Conservation (phyloP, 2,797 vertebrate genomes). For the Selene dorsalis region DNA sequence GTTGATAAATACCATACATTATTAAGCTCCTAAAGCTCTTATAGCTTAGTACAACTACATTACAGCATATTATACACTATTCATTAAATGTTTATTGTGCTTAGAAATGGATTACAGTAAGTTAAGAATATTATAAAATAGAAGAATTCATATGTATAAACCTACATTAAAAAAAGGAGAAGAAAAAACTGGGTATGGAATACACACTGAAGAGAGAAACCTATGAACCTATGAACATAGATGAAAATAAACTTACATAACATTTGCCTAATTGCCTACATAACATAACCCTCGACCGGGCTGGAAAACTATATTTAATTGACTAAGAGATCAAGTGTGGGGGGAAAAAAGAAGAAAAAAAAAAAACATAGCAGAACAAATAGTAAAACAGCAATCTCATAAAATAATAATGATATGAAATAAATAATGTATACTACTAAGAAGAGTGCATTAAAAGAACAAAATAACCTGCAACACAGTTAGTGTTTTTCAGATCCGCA, state of each 20-base stretch:
- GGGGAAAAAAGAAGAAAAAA: neutral
- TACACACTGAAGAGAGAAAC: neutral
- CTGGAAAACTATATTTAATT: neutral
- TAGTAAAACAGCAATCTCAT: neutral
- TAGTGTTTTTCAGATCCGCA: neutral
- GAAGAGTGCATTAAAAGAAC: neutral
- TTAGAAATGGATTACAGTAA: neutral
- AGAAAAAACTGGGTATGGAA: neutral
- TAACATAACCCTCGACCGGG: neutral
- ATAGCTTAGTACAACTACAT: too few species aligned
- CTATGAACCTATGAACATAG: neutral
- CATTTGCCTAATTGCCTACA: too few species aligned
- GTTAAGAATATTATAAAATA: neutral
- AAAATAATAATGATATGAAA: neutral
- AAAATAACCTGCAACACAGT: neutral
- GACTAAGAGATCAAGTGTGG: neutral
- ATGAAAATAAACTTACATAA: neutral
- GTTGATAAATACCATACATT: neutral
- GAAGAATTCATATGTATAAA: neutral
- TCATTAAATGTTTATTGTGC: neutral
- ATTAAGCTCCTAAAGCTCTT: neutral
- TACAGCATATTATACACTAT: neutral
- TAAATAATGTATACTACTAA: neutral
- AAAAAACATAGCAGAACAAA: neutral
- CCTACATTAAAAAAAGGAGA: neutral